Evolutionary conservation across 1,140 invertebrate genomes (phyloP), one percentile per base, ranked within the genome.

Genomic region (Cylas formicarius): DNA sequence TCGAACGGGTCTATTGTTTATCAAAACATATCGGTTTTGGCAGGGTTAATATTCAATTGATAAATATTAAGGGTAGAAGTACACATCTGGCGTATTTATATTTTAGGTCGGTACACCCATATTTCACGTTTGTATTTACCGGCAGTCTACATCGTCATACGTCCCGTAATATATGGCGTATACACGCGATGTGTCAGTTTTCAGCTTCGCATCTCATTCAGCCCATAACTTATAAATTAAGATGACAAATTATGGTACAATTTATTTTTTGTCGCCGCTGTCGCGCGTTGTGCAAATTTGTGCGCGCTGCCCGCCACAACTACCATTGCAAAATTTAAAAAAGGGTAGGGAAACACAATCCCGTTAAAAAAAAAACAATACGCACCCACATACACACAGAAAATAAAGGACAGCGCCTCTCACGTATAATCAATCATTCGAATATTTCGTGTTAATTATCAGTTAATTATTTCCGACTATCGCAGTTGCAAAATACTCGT

Each of bases 41-140:
- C 35, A 36, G 33, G 21, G 26, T 34, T 39, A 37, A 35, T 36
- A 46, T 40, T 44, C 40, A 52, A 48, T 50, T 52, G 53, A 48
- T 49, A 52, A 55, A 55, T 55, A 45, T 55, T 48, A 55, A 52
- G 49, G 49, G 49, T 48, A 36, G 43, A 52, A 55, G 41, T 52
- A 44, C 45, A 45, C 53, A 55, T 47, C 49, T 55, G 49, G 48
- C 43, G 33, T 46, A 47, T 52, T 48, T 40, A 47, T 38, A 50
- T n/a, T 55, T 44, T 52, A 40, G 49, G 53, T 52, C 42, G 49
- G 24, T 42, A 46, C 42, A 53, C 50, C 50, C 54, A 54, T 54
- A 54, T 57, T 52, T 57, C 55, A 57, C 48, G 47, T 57, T 54
- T 44, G 41, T 57, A 55, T 55, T 55, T 50, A 55, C 49, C 50